A percentile compares a stretch with the other conserved stretches of the same genome.
phyloP scores from a whole-genome alignment of 1,140 invertebrate genomes.

The Bombus polaris region DNA sequence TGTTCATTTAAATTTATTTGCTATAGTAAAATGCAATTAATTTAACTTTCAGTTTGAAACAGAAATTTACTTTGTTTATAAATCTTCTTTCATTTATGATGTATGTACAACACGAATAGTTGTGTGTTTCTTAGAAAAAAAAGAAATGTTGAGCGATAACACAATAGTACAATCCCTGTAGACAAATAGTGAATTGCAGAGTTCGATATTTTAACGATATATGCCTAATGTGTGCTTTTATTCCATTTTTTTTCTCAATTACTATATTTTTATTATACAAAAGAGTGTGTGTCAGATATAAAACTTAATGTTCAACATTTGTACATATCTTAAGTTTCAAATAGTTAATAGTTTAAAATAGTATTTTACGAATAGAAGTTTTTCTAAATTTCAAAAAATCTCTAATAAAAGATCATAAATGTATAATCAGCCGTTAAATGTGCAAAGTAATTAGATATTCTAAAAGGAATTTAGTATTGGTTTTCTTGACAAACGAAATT shows the following conservation, averaged over 20 bases:
- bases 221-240: slow-evolving; percentile 19
- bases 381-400: slow-evolving; percentile 8
- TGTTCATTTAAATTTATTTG: slow-evolving; percentile 3
- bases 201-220: slow-evolving; percentile 32
- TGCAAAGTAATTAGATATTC: neutral
- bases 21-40: neutral
- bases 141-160: neutral
- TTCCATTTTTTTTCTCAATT: neutral
- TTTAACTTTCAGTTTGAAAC: neutral
- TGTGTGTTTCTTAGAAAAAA: neutral
- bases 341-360: slow-evolving; percentile 29
- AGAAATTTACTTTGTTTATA: slow-evolving; percentile 1
- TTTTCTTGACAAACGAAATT: slow-evolving; percentile 3
- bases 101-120: slow-evolving; percentile 3
- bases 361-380: slow-evolving; percentile 5
- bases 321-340: slow-evolving; percentile 40
- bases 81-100: slow-evolving; percentile 12
- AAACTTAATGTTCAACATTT: slow-evolving; percentile 11
- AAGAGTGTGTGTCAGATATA: neutral
- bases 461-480: neutral
- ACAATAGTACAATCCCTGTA: slow-evolving; percentile 14
- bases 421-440: slow-evolving; percentile 32
- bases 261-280: slow-evolving; percentile 8
- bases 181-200: slow-evolving; percentile 19
- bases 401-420: slow-evolving; percentile 37